Base-by-base conservation (phyloP, 2,113 vertebrate genomes). In the Anthoscopus minutus region DNA sequence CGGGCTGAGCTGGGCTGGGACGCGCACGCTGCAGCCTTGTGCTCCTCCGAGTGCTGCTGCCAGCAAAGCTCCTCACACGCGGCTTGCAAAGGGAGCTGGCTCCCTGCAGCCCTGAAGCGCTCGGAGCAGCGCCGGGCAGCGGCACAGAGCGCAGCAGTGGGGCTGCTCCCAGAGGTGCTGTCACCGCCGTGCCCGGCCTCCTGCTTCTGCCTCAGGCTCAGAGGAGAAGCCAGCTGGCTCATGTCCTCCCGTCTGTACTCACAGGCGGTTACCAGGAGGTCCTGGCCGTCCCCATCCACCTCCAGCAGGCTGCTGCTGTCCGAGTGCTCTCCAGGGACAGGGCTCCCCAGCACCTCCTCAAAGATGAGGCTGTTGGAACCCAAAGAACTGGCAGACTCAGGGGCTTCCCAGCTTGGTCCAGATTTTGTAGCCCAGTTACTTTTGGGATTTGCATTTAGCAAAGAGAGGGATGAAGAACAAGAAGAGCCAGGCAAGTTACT, bases 231-330 rank as follows among this genome's bases (percentile, higher is more conserved):
- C 24, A 94, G 14, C 37, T 94, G 97, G 84, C 88, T 96, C 56
- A 90, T 21, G 44, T 88, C 93, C 67, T 97, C 95, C 76, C 76
- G 83, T 27, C 48, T 87, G 53, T 89, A 94, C 27, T 96, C 96
- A 8, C 45, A 85, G 1, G 92, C 35, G 4, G 96, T 97, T 18
- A 98, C 51, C 45, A 98, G 96, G 8, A 77, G 82, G 15, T 98
- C 98, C 76, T 97, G 91, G 18, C 98, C 96, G 77, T 98, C 98
- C 47, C 98, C 98, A 12, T 98, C 98, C 6, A 99, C 70, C 92
- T 99, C 99, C 86, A 97, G 94, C 42, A 98, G 98, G 67, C 97
- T 98, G 86, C 98, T 98, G 61, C 96, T 95, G 72, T 91, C 96
- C 10, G 97, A 97, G 93, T 97, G 94, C n/a, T 97, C 86, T 79